phyloP scores from a whole-genome alignment of 2,888 invertebrate species.

The Euspilapteryx auroguttella region DNA sequence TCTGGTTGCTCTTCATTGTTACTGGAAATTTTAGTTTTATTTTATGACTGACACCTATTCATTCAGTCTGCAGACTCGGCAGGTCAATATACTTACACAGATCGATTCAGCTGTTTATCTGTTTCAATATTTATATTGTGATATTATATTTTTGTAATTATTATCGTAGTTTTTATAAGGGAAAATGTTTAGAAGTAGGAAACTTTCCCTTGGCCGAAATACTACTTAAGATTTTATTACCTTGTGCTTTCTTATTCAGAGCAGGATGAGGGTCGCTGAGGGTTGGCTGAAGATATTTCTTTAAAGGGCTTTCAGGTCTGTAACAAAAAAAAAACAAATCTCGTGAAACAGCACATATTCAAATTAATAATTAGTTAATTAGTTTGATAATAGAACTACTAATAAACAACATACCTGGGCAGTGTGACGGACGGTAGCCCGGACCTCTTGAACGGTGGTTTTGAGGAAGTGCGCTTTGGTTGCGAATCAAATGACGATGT shows the following conservation, averaged over 20 bases:
- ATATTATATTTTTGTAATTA: too few species aligned
- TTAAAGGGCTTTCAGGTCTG: constrained; percentile 80
- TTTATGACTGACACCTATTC: too few species aligned
- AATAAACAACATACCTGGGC: constrained; percentile 42
- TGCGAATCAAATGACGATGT: constrained; percentile 38
- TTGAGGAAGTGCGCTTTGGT: constrained; percentile 38
- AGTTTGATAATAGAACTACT: too few species aligned
- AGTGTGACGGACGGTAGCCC: constrained; percentile 36
- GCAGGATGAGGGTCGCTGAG: constrained; percentile 72
- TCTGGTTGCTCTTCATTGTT: constrained; percentile 19
- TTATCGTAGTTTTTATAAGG: too few species aligned
- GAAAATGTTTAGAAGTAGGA: too few species aligned
- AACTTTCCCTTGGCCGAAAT: too few species aligned
- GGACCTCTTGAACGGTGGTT: constrained; percentile 38
- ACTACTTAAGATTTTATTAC: constrained; percentile 58
- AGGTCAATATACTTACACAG: too few species aligned
- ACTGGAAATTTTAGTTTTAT: constrained; percentile 17
- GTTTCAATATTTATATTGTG: too few species aligned
- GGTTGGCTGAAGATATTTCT: constrained; percentile 81
- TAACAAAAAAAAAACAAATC: constrained; percentile 21
- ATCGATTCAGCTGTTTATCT: too few species aligned
- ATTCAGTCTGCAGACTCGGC: too few species aligned
- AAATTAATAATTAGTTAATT: too few species aligned
- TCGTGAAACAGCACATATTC: too few species aligned
- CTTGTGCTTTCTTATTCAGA: constrained; percentile 63